Evolutionary conservation across 1,140 invertebrate species (phyloP).

Genomic region (Eueides isabella): DNA sequence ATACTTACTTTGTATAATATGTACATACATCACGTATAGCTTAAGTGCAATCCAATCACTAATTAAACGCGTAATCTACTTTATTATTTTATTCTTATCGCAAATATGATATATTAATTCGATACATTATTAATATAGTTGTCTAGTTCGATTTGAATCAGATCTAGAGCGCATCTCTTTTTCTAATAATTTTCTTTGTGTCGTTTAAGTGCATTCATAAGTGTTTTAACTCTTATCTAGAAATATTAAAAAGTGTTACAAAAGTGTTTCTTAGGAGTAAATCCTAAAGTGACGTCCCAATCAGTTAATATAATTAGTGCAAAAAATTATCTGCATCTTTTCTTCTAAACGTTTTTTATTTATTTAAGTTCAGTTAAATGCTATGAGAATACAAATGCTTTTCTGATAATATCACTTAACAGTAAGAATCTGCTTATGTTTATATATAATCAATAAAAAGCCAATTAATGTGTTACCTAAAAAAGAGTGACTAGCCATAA

Average conservation of each 20-base stretch:
- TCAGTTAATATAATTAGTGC: too few species aligned
- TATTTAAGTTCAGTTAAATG: too few species aligned
- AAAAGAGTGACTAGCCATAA: too few species aligned
- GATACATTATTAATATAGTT: neutral
- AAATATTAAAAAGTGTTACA: neutral
- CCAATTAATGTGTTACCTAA: too few species aligned
- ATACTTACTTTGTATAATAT: neutral
- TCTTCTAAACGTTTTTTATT: too few species aligned
- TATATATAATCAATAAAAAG: too few species aligned
- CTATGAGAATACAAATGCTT: too few species aligned
- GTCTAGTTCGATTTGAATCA: neutral
- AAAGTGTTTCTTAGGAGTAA: neutral
- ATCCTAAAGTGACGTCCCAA: too few species aligned
- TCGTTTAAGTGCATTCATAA: neutral
- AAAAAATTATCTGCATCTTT: too few species aligned
- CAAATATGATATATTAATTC: neutral
- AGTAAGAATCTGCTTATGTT: too few species aligned
- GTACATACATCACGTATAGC: neutral
- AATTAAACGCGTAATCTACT: neutral
- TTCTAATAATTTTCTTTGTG: neutral
- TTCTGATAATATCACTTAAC: too few species aligned
- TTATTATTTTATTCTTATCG: conserved; percentile 10
- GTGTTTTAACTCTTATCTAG: neutral
- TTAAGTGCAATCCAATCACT: neutral
- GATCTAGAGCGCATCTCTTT: neutral